Conservation (phyloP, 1,140 invertebrate genomes). For the Heterodera schachtii region DNA sequence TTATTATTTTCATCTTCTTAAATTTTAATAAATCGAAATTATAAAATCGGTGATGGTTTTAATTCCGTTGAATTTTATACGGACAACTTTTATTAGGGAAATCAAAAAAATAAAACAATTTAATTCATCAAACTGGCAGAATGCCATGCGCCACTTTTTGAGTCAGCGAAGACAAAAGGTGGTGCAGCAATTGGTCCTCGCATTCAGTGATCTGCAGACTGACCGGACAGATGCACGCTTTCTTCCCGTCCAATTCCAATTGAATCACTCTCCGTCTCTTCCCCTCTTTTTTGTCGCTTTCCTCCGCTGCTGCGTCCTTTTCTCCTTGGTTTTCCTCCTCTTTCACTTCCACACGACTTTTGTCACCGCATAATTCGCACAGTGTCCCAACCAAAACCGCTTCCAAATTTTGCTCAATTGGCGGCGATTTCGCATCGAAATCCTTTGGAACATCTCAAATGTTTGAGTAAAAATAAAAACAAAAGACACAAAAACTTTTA, state of each 20-base stretch:
- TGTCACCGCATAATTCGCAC: constrained; percentile 23
- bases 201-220: constrained; percentile 41
- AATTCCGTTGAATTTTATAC: no score
- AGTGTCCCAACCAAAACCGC: constrained; percentile 12
- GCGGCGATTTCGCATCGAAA: constrained; percentile 6
- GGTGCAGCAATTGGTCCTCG: constrained; percentile 41
- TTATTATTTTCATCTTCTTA: no score
- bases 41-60: no score
- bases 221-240: constrained; percentile 36
- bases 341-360: constrained; percentile 34
- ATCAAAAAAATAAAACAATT: background rate
- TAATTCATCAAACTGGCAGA: constrained; percentile 23
- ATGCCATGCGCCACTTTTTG: constrained; percentile 34
- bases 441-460: constrained; percentile 47
- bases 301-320: background rate
- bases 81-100: background rate
- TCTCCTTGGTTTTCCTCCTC: background rate
- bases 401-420: constrained; percentile 24
- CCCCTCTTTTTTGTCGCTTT: background rate
- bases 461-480: background rate
- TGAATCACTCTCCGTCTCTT: constrained; percentile 3
- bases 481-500: constrained; percentile 52
- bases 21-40: no score
- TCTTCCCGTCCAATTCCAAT: constrained; percentile 40
- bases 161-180: constrained; percentile 35